Percentiles rank a stretch among this genome's conserved stretches.
Conservation (phyloP, 1,140 invertebrate species). For the Belonocnema kinseyi region DNA sequence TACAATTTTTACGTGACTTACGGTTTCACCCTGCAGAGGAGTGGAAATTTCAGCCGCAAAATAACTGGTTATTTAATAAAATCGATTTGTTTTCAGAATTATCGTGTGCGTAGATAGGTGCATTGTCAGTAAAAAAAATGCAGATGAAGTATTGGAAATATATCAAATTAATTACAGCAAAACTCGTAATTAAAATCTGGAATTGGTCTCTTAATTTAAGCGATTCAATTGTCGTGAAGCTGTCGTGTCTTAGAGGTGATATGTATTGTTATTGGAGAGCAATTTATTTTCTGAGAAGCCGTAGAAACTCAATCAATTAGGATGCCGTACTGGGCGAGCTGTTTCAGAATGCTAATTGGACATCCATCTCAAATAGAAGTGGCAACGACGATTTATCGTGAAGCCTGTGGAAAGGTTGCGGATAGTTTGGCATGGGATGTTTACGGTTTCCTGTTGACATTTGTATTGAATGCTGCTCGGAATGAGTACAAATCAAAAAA, state of each 20-base stretch:
- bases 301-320: conserved; percentile 12
- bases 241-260: neutral
- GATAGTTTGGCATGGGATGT: neutral
- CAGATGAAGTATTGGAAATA: too few species aligned
- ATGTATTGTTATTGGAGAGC: neutral
- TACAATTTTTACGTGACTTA: too few species aligned
- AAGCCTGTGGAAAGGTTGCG: neutral
- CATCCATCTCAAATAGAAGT: conserved; percentile 6
- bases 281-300: conserved; percentile 13
- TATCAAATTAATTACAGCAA: too few species aligned
- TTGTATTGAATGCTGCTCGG: conserved; percentile 9
- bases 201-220: neutral
- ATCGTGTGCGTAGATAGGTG: too few species aligned
- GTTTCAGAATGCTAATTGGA: conserved; percentile 13
- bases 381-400: conserved; percentile 6
- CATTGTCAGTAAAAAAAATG: too few species aligned
- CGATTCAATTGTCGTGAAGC: neutral
- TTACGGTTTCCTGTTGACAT: conserved; percentile 25
- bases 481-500: conserved; percentile 18
- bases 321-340: neutral
- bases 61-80: too few species aligned
- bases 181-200: too few species aligned
- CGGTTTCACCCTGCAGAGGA: too few species aligned
- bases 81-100: too few species aligned
- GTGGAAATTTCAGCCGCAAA: too few species aligned